phyloP scores from a whole-genome alignment of 1,140 invertebrate species.

The Archegozetes longisetosus region DNA sequence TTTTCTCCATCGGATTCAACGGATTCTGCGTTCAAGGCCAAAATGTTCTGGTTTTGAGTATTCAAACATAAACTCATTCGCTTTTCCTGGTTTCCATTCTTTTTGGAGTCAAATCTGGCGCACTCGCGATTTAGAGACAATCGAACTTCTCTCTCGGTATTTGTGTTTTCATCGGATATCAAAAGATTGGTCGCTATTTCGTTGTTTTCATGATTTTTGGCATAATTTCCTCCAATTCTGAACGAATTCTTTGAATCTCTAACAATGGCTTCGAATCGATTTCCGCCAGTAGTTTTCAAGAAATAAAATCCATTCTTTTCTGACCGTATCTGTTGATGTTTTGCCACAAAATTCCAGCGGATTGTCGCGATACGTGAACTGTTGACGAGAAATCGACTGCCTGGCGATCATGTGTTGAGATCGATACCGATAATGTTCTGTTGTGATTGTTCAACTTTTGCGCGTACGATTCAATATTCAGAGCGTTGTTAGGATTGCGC shows the following conservation, averaged over 20 bases:
- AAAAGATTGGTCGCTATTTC: not conserved
- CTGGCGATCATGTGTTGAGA: not conserved
- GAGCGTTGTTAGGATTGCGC: not conserved
- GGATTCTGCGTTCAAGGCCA: not conserved
- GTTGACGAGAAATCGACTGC: slow-evolving; percentile 3
- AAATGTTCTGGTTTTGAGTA: not conserved
- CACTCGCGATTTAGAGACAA: not conserved
- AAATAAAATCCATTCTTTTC: not conserved
- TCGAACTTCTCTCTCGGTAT: not conserved
- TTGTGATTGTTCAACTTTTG: not conserved
- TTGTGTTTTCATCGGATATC: not conserved
- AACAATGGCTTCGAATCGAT: slow-evolving; percentile 2
- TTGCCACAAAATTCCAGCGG: slow-evolving; percentile 1
- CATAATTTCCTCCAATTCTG: not conserved
- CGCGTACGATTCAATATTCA: not conserved
- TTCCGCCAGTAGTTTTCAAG: not conserved
- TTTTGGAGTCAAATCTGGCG: not conserved
- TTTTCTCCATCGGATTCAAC: not conserved
- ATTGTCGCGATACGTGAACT: not conserved
- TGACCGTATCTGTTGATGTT: slow-evolving; percentile 13
- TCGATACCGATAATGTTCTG: not conserved
- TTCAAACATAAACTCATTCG: not conserved
- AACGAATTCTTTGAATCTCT: not conserved
- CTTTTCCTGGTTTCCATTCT: not conserved
- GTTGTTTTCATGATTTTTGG: not conserved